These are phyloP conservation scores for Spodoptera picta DNA, from an alignment of 2,888 invertebrate genomes.

Conservation along the genomic window DNA sequence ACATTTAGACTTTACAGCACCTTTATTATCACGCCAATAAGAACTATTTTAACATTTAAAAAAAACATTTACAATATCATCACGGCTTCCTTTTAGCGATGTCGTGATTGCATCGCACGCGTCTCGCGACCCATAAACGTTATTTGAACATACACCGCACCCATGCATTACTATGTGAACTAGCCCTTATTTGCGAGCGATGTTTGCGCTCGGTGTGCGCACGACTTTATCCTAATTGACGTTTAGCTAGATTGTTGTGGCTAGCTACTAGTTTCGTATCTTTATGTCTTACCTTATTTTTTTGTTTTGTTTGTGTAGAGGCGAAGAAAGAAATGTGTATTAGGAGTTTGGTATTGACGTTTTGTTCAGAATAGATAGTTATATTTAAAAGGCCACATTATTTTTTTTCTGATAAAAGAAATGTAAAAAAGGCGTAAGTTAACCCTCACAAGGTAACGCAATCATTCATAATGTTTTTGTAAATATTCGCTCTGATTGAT, in stretches of 20 bases:
- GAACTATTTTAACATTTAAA: too few relatives aligned
- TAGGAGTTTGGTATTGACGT: too few relatives aligned
- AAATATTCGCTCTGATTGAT: too few relatives aligned
- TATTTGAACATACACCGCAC: conserved; percentile 51
- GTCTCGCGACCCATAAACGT: conserved; percentile 62
- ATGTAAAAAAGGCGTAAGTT: too few relatives aligned
- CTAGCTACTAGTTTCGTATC: conserved; percentile 43
- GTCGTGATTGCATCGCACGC: conserved; percentile 52
- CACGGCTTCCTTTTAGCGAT: conserved; percentile 8
- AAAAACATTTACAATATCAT: conserved; percentile 4
- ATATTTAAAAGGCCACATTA: too few relatives aligned
- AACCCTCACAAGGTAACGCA: too few relatives aligned
- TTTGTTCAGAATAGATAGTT: too few relatives aligned
- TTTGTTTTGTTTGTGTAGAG: not conserved
- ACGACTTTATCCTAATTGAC: conserved; percentile 74
- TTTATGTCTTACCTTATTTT: conserved; percentile 17
- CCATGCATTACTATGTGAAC: conserved; percentile 60
- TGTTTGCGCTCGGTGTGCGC: conserved; percentile 68
- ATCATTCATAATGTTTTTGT: too few relatives aligned
- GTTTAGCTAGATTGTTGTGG: conserved; percentile 62
- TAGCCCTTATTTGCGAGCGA: conserved; percentile 68
- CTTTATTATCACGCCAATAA: too few relatives aligned
- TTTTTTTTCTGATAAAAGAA: too few relatives aligned
- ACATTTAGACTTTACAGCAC: too few relatives aligned
- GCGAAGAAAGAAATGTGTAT: too few relatives aligned